Evolutionary conservation across 2,888 invertebrate genomes (phyloP), one percentile per base, ranked within the genome.

Genomic region (Stratiomys singularior): DNA sequence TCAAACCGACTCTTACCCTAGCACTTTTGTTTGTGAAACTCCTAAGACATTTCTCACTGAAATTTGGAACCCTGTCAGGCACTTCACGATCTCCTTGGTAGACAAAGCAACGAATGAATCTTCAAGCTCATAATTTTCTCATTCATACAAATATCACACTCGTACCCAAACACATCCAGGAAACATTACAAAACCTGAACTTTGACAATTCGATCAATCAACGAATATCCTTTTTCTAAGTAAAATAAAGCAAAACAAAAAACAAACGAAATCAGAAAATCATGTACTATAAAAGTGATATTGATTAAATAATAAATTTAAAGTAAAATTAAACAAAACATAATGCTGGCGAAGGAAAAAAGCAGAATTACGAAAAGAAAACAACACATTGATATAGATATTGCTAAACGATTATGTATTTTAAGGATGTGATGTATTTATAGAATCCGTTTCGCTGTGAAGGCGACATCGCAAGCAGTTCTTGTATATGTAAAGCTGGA

Each of bases 181-280:
- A 37, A 37, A 37, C 5, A 37, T 5, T 9, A 37, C 37, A 37
- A 52, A 52, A 52, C 18, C 52, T 52, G 52, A 64, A 52, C 71
- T 72, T 56, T 27, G 60, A 74, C 74, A 74, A 74, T 74, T 74
- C 58, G 60, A 72, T 72, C 72, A 74, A 74, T 74, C 74, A 74
- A 74, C 74, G 74, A 74, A 74, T 58, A 58, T 46, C 21, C 52
- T 66, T 69, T 69, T 46, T 47, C 46, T 69, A 69, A 37, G 18
- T 1, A 66, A 69, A 37, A 21, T 21, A 37, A 21, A 46, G 9
- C 60, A 25, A 60, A 5, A n/a, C n/a, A n/a, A n/a, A 60, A 60
- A 60, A n/a, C 18, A 23, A 25, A 25, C 25, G 15, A 52, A 52
- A 15, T n/a, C 4, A 52, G 13, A 13, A 67, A 37, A 72, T 52